Evolutionary conservation across 1,140 invertebrate species (phyloP).

Genomic region (Nymphalis io): DNA sequence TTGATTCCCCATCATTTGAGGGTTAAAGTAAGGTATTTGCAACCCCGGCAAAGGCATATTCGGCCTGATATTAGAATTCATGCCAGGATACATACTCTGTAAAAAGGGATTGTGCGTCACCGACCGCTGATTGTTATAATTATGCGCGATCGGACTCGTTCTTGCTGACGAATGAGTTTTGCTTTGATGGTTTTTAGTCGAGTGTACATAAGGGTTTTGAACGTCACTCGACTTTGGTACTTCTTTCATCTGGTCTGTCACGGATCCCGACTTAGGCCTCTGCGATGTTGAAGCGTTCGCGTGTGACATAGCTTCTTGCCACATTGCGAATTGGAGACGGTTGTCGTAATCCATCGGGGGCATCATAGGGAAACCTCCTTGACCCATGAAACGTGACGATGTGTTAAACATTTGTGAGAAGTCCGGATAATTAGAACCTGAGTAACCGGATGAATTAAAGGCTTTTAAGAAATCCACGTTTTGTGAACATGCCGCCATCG

Average conservation of each 20-base stretch:
- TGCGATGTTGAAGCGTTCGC: slow-evolving; percentile 73
- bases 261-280: slow-evolving; percentile 55
- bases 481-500: slow-evolving; percentile 74
- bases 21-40: slow-evolving; percentile 77
- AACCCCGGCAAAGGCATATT: slow-evolving; percentile 68
- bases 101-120: slow-evolving; percentile 65
- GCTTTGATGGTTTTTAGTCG: slow-evolving; percentile 67
- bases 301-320: slow-evolving; percentile 84
- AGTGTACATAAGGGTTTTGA: slow-evolving; percentile 75
- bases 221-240: slow-evolving; percentile 66
- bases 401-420: slow-evolving; percentile 78
- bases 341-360: slow-evolving; percentile 81
- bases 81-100: slow-evolving; percentile 66
- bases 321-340: slow-evolving; percentile 84
- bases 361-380: slow-evolving; percentile 76
- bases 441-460: slow-evolving; percentile 74
- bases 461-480: slow-evolving; percentile 78
- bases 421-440: slow-evolving; percentile 74
- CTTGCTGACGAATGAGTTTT: slow-evolving; percentile 72
- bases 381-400: slow-evolving; percentile 66
- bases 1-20: slow-evolving; percentile 65
- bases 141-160: slow-evolving; percentile 74
- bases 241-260: slow-evolving; percentile 67
- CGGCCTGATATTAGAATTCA: slow-evolving; percentile 63
- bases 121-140: slow-evolving; percentile 63